These are phyloP conservation scores for Leptogaster cylindrica DNA, from an alignment of 2,888 invertebrate genomes.

Conservation along the genomic window DNA sequence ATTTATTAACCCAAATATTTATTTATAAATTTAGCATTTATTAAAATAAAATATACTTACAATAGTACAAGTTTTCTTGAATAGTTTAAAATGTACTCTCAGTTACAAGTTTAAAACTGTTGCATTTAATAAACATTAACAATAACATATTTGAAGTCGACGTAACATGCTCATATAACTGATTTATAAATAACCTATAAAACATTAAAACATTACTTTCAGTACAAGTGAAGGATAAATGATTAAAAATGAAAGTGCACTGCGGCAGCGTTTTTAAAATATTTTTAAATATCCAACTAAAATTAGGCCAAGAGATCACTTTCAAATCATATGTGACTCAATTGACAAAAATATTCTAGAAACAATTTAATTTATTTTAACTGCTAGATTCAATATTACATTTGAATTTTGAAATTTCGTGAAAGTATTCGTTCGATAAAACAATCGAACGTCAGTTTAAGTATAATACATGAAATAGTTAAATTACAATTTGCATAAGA, in stretches of 20 bases:
- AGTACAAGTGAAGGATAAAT: conserved; percentile 47
- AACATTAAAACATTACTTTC: conserved; percentile 30
- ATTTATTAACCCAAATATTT: not conserved
- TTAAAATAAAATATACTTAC: conserved; percentile 45
- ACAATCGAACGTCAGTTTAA: conserved; percentile 7
- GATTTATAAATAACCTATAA: conserved; percentile 25
- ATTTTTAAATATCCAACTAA: too few relatives aligned
- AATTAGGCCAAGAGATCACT: too few relatives aligned
- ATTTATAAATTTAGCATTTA: conserved; percentile 42
- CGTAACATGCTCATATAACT: conserved; percentile 20
- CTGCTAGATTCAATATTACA: too few relatives aligned
- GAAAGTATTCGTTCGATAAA: conserved; percentile 22
- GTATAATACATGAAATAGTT: conserved; percentile 16
- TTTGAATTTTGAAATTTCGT: too few relatives aligned
- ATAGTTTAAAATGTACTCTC: too few relatives aligned
- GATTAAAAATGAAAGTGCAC: conserved; percentile 43
- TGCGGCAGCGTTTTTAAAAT: conserved; percentile 16
- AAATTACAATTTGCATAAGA: conserved; percentile 9
- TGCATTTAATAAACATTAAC: too few relatives aligned
- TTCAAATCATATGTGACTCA: too few relatives aligned
- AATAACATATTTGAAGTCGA: conserved; percentile 2
- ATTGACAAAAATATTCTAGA: too few relatives aligned
- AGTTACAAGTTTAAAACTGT: too few relatives aligned
- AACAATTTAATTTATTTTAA: too few relatives aligned
- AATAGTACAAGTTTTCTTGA: too few relatives aligned